Percentiles rank a stretch among this genome's conserved stretches.
Conservation (phyloP, 1,140 invertebrate species). For the Cephus cinctus region DNA sequence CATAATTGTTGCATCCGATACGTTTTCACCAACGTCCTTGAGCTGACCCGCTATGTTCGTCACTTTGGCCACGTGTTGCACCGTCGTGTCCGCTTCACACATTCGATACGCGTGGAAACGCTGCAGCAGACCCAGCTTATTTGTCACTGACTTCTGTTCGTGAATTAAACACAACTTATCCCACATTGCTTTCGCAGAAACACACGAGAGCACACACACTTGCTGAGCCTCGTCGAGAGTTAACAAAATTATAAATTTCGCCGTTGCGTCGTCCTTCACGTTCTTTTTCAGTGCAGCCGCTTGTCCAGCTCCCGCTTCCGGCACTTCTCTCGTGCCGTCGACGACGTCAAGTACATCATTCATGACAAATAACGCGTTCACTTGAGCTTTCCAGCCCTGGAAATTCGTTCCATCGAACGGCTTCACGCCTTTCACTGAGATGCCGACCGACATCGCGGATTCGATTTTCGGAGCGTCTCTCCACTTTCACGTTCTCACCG, state of each 20-base stretch:
- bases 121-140: conserved; percentile 8
- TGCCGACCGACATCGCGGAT: conserved; percentile 7
- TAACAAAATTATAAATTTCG: neutral
- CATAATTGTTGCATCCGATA: conserved; percentile 17
- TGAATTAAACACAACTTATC: neutral
- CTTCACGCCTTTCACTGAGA: conserved; percentile 7
- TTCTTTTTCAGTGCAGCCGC: neutral
- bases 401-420: conserved; percentile 8
- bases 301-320: neutral
- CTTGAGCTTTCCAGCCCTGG: conserved; percentile 10
- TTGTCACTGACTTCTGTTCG: conserved; percentile 14
- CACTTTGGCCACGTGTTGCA: conserved; percentile 14
- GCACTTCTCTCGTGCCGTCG: conserved; percentile 3
- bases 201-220: conserved; percentile 8
- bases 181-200: conserved; percentile 7
- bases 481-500: neutral
- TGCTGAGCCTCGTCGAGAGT: neutral
- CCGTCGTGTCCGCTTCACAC: conserved; percentile 5
- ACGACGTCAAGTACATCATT: conserved; percentile 7
- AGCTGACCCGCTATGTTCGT: conserved; percentile 14
- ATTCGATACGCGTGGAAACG: conserved; percentile 8
- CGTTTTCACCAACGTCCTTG: conserved; percentile 14
- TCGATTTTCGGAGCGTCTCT: conserved; percentile 1
- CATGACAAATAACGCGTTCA: conserved; percentile 9
- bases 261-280: neutral